Conservation (phyloP, 2,888 invertebrate species). For the Cerastoderma edule region DNA sequence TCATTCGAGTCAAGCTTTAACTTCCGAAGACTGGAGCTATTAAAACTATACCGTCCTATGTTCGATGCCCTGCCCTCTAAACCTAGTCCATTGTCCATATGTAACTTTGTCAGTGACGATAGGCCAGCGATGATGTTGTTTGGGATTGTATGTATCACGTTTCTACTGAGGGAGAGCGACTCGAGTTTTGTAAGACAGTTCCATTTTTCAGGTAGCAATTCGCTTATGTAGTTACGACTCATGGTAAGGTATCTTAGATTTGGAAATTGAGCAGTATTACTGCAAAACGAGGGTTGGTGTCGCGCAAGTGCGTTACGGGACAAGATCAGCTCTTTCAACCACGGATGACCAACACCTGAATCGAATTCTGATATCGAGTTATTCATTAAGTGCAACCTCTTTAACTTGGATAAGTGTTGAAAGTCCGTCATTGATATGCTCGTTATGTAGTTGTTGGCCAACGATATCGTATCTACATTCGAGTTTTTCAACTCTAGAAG, state of each 20-base stretch:
- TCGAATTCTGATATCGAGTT: background rate
- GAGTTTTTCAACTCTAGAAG: background rate
- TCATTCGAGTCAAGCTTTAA: background rate
- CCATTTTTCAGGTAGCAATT: background rate
- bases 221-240: background rate
- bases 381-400: background rate
- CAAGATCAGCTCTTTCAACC: background rate
- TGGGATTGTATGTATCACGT: background rate
- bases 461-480: background rate
- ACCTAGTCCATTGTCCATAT: background rate
- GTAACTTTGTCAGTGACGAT: background rate
- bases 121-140: constrained; percentile 8
- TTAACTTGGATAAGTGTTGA: background rate
- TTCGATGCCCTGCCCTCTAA: background rate
- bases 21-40: background rate
- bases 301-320: background rate
- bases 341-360: background rate
- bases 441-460: background rate
- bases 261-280: background rate
- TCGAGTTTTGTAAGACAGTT: background rate
- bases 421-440: background rate
- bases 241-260: background rate
- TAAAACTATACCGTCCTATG: background rate
- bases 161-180: background rate
- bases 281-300: background rate